Evolutionary conservation across 2,113 vertebrate species (phyloP), one percentile per base, ranked within the genome.

Genomic region (Pterocles burchelli): DNA sequence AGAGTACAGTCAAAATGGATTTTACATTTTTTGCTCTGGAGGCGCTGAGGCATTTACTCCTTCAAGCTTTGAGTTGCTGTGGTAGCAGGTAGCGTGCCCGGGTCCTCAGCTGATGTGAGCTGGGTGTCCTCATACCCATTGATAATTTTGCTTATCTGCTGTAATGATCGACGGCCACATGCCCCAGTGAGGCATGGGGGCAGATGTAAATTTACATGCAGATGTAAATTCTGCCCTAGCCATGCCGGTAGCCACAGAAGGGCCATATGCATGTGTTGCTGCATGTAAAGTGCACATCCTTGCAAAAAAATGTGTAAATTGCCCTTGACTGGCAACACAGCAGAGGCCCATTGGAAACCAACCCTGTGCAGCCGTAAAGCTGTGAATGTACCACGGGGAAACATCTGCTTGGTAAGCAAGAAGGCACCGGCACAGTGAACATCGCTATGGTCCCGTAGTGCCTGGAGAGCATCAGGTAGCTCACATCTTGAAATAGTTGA

Each of bases 401-500:
- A 33, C 52, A 81, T 59, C 86, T 71, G 57, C 81, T n/a, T 10
- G 36, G 52, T 20, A 66, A 84, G 52, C 68, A 58, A 52, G 74
- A 36, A 67, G 13, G 62, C 65, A 77, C n/a, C 1, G 0, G 62
- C 6, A 0, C 52, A 5, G 5, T 0, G 51, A 58, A 8, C 51
- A 29, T 52, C 13, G 1, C 73, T 38, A 26, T 0, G 1, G 52
- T 55, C 34, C 73, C 2, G 1, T 2, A 6, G 22, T 51, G 70
- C 77, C 77, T 11, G 31, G 31, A 19, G 45, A 85, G 84, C 87
- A 18, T 57, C 48, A 28, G 77, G n/a, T 66, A 85, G 24, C 65
- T 61, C 81, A 73, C 94, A 95, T 96, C 95, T 96, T 97, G 96
- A 97, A 96, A 75, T 0, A 68, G 61, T 95, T 91, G 89, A 67